Evolutionary conservation across 1,140 invertebrate species (phyloP).

Genomic region (Micrasema minimum): DNA sequence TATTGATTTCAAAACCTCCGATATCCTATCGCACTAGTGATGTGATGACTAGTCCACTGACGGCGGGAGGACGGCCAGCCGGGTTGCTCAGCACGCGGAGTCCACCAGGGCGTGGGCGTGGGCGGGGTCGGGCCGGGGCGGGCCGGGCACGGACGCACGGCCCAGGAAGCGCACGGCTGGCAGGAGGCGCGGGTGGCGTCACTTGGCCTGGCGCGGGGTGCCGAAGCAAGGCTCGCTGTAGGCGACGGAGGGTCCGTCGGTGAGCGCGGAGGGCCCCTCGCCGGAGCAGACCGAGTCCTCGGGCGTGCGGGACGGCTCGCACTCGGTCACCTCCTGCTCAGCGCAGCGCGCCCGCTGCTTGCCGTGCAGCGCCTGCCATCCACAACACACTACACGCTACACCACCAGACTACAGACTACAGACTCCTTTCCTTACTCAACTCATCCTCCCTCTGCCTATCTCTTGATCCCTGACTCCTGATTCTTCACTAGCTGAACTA

Average conservation of each 20-base stretch:
- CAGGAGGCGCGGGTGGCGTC: slow-evolving; percentile 47
- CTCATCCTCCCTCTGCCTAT: too few species aligned
- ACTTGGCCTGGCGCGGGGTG: slow-evolving; percentile 51
- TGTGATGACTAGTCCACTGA: background rate
- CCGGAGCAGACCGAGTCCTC: slow-evolving; percentile 80
- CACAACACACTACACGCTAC: slow-evolving; percentile 7
- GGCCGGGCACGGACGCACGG: background rate
- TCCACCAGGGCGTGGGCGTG: background rate
- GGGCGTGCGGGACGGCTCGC: slow-evolving; percentile 74
- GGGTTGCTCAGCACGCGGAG: slow-evolving; percentile 14
- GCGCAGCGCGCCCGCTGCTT: slow-evolving; percentile 67
- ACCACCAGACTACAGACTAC: background rate
- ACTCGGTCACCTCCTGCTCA: slow-evolving; percentile 71
- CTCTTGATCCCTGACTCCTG: too few species aligned
- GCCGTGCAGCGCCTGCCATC: slow-evolving; percentile 71
- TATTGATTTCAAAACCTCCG: background rate
- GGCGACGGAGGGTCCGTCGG: slow-evolving; percentile 57
- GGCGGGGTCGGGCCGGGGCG: background rate
- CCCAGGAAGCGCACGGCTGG: slow-evolving; percentile 44
- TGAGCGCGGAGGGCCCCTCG: slow-evolving; percentile 73
- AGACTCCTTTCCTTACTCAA: background rate
- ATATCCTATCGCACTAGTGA: background rate
- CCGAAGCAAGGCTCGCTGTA: slow-evolving; percentile 53
- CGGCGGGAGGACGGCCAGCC: too few species aligned
- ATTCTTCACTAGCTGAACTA: too few species aligned